Conservation (phyloP, 1,140 invertebrate genomes). For the Conus ventricosus region DNA sequence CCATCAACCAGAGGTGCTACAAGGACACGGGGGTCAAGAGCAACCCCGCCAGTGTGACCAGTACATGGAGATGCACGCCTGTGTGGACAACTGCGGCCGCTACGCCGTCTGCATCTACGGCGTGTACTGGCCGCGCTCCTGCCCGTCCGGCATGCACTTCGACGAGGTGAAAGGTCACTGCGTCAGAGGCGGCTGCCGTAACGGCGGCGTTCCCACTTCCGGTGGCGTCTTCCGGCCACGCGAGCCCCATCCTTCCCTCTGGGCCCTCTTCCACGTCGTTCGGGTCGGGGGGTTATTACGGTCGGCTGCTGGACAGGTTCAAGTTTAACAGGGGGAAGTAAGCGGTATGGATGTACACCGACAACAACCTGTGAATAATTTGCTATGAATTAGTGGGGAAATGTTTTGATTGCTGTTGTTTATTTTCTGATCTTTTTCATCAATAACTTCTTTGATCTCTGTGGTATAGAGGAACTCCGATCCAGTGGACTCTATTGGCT, state of each 20-base stretch:
- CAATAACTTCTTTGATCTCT: too few species aligned
- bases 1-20: slow-evolving; percentile 28
- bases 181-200: neutral
- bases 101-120: slow-evolving; percentile 45
- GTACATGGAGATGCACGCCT: slow-evolving; percentile 31
- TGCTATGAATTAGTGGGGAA: too few species aligned
- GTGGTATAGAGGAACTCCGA: too few species aligned
- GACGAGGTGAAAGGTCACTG: slow-evolving; percentile 17
- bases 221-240: neutral
- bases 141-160: slow-evolving; percentile 29
- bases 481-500: too few species aligned
- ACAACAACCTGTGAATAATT: too few species aligned
- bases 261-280: neutral
- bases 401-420: too few species aligned
- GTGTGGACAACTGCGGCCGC: slow-evolving; percentile 24
- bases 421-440: too few species aligned
- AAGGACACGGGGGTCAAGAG: too few species aligned
- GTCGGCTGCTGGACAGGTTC: neutral
- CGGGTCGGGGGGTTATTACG: slow-evolving; percentile 9
- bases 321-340: neutral
- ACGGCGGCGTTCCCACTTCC: neutral
- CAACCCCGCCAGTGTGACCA: slow-evolving; percentile 29
- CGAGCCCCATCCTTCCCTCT: neutral
- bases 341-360: neutral
- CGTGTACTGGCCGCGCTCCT: slow-evolving; percentile 22